Conservation (phyloP, 2,888 invertebrate genomes). For the Aphodius sticticus region DNA sequence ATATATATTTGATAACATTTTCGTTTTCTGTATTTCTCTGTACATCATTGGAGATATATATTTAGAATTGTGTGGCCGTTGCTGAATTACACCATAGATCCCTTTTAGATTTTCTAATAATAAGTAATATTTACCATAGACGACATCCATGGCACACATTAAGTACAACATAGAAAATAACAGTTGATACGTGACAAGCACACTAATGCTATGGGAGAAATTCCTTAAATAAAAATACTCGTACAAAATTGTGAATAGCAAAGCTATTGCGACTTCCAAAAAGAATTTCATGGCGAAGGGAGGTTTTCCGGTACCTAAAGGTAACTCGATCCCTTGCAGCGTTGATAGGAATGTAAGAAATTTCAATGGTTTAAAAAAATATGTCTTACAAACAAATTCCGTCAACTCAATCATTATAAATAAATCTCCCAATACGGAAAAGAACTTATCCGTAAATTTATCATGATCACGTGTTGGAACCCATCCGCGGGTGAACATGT, state of each 20-base stretch:
- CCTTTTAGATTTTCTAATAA: neutral
- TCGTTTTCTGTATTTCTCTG: neutral
- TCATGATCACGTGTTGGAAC: too few relatives aligned
- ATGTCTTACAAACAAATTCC: too few relatives aligned
- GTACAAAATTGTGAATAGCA: neutral
- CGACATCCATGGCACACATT: too few relatives aligned
- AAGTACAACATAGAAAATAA: neutral
- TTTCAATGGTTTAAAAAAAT: too few relatives aligned
- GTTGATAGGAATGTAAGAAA: too few relatives aligned
- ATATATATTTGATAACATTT: neutral
- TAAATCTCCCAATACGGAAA: too few relatives aligned
- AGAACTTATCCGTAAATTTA: too few relatives aligned
- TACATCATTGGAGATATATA: neutral
- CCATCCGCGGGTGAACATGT: too few relatives aligned
- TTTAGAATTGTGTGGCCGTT: neutral
- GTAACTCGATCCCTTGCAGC: too few relatives aligned
- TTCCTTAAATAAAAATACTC: neutral
- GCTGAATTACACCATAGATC: neutral
- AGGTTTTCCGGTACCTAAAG: neutral
- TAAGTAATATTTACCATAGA: too few relatives aligned
- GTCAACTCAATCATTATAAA: too few relatives aligned
- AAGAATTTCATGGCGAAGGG: too few relatives aligned
- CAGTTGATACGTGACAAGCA: neutral
- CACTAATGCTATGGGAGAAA: neutral
- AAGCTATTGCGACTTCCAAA: neutral